These are phyloP conservation scores for Sipha maydis DNA, from an alignment of 2,888 invertebrate species.

Conservation along the genomic window DNA sequence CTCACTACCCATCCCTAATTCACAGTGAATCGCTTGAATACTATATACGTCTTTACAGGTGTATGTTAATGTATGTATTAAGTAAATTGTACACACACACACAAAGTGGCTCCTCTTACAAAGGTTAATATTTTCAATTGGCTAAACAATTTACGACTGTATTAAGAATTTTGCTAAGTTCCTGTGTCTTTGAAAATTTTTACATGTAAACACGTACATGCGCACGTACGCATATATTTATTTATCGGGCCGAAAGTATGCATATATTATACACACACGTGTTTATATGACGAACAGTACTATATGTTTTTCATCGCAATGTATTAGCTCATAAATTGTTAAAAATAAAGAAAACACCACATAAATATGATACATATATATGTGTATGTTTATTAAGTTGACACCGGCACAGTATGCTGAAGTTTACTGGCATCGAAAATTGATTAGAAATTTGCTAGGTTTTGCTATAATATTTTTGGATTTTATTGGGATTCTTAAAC, in stretches of 20 bases:
- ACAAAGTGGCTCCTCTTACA: constrained; percentile 6
- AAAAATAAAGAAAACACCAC: neutral
- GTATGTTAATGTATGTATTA: neutral
- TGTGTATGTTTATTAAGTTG: too few relatives aligned
- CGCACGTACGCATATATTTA: neutral
- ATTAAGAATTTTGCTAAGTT: neutral
- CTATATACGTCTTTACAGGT: neutral
- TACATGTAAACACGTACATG: neutral
- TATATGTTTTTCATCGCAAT: neutral
- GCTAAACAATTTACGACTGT: constrained; percentile 6
- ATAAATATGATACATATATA: too few relatives aligned
- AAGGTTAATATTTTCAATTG: constrained; percentile 3
- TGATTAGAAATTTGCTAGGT: too few relatives aligned
- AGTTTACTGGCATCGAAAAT: too few relatives aligned
- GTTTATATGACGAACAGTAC: neutral
- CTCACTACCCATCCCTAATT: too few relatives aligned
- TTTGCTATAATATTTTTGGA: too few relatives aligned
- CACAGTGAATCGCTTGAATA: neutral
- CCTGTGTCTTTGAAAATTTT: neutral
- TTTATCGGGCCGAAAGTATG: neutral
- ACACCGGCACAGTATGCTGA: too few relatives aligned
- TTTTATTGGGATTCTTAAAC: too few relatives aligned
- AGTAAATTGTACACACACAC: neutral
- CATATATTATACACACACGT: neutral
- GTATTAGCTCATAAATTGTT: neutral